Evolutionary conservation across 2,797 vertebrate species (phyloP).

Genomic region (Crocidura indochinensis): DNA sequence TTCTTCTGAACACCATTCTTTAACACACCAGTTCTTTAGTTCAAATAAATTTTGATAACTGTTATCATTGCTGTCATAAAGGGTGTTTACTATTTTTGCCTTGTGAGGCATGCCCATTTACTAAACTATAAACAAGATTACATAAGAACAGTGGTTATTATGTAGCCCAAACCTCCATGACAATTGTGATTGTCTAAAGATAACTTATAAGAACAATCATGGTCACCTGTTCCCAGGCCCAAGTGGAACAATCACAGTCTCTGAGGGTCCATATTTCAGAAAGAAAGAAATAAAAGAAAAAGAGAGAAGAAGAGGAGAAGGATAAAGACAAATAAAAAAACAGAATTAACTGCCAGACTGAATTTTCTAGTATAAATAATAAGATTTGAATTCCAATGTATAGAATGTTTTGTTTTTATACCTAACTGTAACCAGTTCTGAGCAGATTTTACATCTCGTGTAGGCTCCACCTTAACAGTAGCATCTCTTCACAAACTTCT

Average conservation of each 20-base stretch:
- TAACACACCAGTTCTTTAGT: slow-evolving; percentile 25
- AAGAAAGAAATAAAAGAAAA: slow-evolving; percentile 43
- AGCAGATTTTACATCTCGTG: neutral
- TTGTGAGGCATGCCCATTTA: neutral
- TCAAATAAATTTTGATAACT: slow-evolving; percentile 36
- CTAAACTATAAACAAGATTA: slow-evolving; percentile 11
- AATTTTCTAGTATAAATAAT: neutral
- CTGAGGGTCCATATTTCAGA: neutral
- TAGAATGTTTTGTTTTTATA: neutral
- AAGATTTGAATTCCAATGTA: neutral
- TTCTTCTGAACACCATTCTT: slow-evolving; percentile 33
- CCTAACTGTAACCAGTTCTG: neutral
- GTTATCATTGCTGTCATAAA: neutral
- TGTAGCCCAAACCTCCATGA: neutral
- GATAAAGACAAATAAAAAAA: too few relatives aligned
- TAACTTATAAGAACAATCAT: neutral
- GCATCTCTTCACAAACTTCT: neutral
- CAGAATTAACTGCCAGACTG: too few relatives aligned
- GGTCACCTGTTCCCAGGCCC: neutral
- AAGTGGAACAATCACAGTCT: neutral
- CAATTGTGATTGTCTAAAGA: neutral
- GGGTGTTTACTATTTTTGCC: neutral
- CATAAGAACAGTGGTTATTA: neutral
- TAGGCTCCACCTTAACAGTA: neutral
- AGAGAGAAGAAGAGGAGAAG: too few relatives aligned